These are phyloP conservation scores for Oscheius sp. DNA, from an alignment of 2,888 invertebrate genomes.

Conservation along the genomic window DNA sequence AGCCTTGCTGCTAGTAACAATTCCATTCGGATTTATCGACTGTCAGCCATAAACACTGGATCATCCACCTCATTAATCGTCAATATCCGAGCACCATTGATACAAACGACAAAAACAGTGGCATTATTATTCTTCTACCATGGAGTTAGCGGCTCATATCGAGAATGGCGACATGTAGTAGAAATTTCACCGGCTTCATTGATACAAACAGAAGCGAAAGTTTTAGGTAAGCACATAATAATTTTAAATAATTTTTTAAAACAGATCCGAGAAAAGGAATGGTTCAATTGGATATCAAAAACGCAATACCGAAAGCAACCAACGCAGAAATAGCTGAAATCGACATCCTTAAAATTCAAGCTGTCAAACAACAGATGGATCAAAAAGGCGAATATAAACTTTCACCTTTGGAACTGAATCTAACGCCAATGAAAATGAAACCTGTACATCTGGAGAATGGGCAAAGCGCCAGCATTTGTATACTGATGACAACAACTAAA, in stretches of 20 bases:
- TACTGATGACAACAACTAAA: conserved; percentile 12
- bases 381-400: neutral
- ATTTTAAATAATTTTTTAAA: conserved; percentile 23
- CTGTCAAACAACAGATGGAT: conserved; percentile 2
- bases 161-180: conserved; percentile 49
- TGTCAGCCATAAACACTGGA: too few relatives aligned
- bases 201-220: conserved; percentile 27
- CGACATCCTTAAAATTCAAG: conserved; percentile 42
- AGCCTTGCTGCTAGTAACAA: neutral
- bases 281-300: conserved; percentile 2
- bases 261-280: conserved; percentile 15
- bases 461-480: conserved; percentile 34
- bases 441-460: conserved; percentile 33
- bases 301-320: conserved; percentile 21
- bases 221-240: conserved; percentile 31
- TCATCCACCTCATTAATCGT: neutral
- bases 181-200: conserved; percentile 34
- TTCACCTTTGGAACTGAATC: neutral
- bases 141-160: conserved; percentile 39
- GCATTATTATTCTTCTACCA: conserved; percentile 53
- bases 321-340: conserved; percentile 52
- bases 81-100: conserved; percentile 23
- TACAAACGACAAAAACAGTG: neutral
- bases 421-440: neutral
- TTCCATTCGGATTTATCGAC: neutral